These are phyloP conservation scores for Boloria selene DNA, from an alignment of 2,888 invertebrate genomes.

Conservation along the genomic window DNA sequence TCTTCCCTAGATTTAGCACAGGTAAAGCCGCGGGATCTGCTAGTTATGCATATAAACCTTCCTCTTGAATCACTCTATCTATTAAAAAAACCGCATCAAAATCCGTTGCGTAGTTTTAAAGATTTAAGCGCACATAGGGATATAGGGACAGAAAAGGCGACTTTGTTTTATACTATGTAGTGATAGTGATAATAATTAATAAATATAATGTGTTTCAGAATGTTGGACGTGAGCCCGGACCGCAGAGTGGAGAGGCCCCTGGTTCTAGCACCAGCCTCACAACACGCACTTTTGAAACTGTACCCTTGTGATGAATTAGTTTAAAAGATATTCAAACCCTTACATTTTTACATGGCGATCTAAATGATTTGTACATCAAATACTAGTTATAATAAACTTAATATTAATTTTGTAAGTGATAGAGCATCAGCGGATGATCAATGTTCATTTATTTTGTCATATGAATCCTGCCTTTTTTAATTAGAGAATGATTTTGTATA, in stretches of 20 bases:
- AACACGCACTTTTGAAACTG: slow-evolving; percentile 68
- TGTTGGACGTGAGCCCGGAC: slow-evolving; percentile 79
- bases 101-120: no score
- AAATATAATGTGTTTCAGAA: slow-evolving; percentile 57
- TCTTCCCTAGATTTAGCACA: no score
- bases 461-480: slow-evolving; percentile 57
- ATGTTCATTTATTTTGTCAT: slow-evolving; percentile 63
- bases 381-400: slow-evolving; percentile 40
- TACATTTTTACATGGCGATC: slow-evolving; percentile 64
- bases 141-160: no score
- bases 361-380: slow-evolving; percentile 47
- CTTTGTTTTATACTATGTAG: no score
- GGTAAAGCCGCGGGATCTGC: no score
- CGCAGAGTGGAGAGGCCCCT: slow-evolving; percentile 84
- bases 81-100: no score
- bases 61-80: no score
- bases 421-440: slow-evolving; percentile 20
- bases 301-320: slow-evolving; percentile 75
- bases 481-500: slow-evolving; percentile 62
- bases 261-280: slow-evolving; percentile 81
- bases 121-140: no score
- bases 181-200: no score
- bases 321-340: slow-evolving; percentile 55
- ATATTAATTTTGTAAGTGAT: slow-evolving; percentile 32
- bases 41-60: no score